Conservation (phyloP, 2,888 invertebrate species). For the Papilio demoleus region DNA sequence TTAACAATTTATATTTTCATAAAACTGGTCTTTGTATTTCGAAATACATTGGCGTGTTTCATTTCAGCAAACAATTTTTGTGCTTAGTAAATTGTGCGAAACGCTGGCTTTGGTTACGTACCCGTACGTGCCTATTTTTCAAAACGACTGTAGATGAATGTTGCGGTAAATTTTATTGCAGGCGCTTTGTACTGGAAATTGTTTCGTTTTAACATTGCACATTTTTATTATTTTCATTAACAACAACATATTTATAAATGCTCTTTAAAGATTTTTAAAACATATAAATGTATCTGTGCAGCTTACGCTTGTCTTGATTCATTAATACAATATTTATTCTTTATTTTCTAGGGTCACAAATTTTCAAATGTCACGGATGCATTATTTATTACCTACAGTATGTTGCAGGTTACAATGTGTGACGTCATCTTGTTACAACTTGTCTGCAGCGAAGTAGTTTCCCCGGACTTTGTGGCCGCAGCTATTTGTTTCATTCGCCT, state of each 20-base stretch:
- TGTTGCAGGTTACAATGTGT: constrained; percentile 16
- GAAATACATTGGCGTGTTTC: neutral
- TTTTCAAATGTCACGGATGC: neutral
- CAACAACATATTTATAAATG: neutral
- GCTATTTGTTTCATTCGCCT: constrained; percentile 35
- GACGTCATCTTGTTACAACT: constrained; percentile 24
- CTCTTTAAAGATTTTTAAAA: neutral
- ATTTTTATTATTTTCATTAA: neutral
- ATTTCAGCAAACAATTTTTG: constrained; percentile 23
- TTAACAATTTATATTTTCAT: neutral
- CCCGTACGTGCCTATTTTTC: constrained; percentile 23
- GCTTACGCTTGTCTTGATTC: neutral
- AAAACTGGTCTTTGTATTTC: constrained; percentile 26
- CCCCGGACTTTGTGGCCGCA: constrained; percentile 14
- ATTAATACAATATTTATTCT: neutral
- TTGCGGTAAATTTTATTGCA: constrained; percentile 30
- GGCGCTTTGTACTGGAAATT: constrained; percentile 25
- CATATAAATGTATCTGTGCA: neutral
- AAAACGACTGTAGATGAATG: constrained; percentile 26
- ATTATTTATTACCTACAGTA: constrained; percentile 20
- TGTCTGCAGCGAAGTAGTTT: constrained; percentile 32
- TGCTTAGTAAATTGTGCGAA: constrained; percentile 28
- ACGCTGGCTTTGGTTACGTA: constrained; percentile 26
- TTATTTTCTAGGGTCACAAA: neutral
- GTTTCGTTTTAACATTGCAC: neutral